Evolutionary conservation across 2,888 invertebrate species (phyloP).

Genomic region (Cistogaster globosa): DNA sequence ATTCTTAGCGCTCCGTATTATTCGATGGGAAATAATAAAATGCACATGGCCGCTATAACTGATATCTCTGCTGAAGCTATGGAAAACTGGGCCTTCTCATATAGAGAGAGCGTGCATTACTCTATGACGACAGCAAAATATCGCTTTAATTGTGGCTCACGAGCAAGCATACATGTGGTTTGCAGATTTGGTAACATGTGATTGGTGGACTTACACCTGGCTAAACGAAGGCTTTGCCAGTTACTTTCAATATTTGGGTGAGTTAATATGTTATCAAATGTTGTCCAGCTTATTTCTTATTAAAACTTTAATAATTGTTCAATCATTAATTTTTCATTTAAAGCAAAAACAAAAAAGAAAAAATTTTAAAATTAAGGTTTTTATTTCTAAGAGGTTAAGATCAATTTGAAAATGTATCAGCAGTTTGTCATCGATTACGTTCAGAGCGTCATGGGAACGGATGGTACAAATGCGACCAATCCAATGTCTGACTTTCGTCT

Average conservation of each 20-base stretch:
- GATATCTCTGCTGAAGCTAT: conserved; percentile 94
- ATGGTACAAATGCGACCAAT: conserved; percentile 85
- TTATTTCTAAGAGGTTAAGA: conserved; percentile 84
- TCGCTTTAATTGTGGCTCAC: conserved; percentile 85
- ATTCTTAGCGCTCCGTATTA: conserved; percentile 84
- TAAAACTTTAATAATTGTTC: neutral
- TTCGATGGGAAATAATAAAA: conserved; percentile 86
- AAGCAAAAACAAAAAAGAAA: neutral
- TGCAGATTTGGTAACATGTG: conserved; percentile 85
- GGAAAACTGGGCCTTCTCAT: conserved; percentile 96
- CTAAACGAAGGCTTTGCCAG: conserved; percentile 88
- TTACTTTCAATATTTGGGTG: conserved; percentile 88
- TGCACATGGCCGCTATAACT: conserved; percentile 93
- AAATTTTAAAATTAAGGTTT: neutral
- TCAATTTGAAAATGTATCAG: conserved; percentile 86
- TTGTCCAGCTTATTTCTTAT: neutral
- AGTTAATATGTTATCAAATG: conserved; percentile 6
- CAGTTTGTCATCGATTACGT: conserved; percentile 89
- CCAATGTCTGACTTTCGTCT: conserved; percentile 85
- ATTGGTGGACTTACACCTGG: conserved; percentile 85
- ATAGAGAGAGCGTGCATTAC: conserved; percentile 88
- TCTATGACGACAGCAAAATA: conserved; percentile 86
- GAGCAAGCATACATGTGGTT: conserved; percentile 88
- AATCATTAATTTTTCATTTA: too few species aligned
- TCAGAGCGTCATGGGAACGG: conserved; percentile 86